These are phyloP conservation scores for Asarcornis scutulata DNA, from an alignment of 2,113 vertebrate genomes.

Conservation along the genomic window DNA sequence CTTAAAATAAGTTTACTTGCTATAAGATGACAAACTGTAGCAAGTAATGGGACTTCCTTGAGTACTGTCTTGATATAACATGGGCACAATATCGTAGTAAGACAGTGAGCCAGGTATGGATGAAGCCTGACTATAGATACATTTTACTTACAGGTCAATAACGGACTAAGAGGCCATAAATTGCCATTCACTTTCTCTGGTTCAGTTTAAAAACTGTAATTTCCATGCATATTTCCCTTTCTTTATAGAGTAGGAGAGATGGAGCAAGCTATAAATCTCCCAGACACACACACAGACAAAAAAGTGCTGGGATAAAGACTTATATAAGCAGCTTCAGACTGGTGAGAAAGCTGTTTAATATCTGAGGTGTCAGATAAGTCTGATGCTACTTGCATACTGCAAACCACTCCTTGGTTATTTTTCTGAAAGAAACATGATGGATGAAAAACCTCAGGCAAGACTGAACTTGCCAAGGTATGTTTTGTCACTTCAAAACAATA, in stretches of 20 bases:
- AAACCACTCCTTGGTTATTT: not conserved
- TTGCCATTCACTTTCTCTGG: not conserved
- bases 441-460: not conserved
- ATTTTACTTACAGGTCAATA: not conserved
- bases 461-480: not conserved
- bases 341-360: not conserved
- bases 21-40: not conserved
- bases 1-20: not conserved
- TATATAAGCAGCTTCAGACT: not conserved
- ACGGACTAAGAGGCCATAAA: not conserved
- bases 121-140: not conserved
- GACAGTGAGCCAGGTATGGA: not conserved
- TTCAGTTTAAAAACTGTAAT: not conserved
- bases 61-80: not conserved
- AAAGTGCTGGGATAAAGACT: not conserved
- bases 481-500: not conserved
- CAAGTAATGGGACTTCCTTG: not conserved
- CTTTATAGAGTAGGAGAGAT: not conserved
- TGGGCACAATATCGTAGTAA: not conserved
- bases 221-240: not conserved
- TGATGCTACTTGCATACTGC: not conserved
- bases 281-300: not conserved
- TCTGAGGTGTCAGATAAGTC: not conserved
- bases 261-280: not conserved
- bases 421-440: not conserved